Conservation (phyloP, 2,888 invertebrate species). For the Bellardia pandia region DNA sequence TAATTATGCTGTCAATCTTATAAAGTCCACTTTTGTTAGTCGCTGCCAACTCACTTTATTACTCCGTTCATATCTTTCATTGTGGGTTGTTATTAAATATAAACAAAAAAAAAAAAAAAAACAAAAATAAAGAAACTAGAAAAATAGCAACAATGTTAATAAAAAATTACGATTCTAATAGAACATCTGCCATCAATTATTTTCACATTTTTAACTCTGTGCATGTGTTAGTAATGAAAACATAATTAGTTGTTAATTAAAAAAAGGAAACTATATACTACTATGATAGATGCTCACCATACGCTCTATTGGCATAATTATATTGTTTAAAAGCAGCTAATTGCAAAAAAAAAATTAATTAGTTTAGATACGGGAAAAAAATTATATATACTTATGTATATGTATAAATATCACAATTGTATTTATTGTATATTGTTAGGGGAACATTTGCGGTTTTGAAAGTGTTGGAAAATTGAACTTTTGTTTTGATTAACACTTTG, state of each 20-base stretch:
- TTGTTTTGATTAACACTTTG: no score
- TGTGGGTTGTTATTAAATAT: slow-evolving; percentile 8
- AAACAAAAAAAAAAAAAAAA: background rate
- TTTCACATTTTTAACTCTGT: slow-evolving; percentile 43
- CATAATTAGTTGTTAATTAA: slow-evolving; percentile 62
- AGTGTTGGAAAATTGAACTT: no score
- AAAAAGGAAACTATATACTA: background rate
- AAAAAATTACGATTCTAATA: background rate
- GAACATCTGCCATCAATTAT: slow-evolving; percentile 63
- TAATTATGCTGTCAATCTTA: no score
- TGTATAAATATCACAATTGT: no score
- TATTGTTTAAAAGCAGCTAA: background rate
- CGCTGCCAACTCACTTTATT: background rate
- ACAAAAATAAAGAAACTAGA: background rate
- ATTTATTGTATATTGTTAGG: no score
- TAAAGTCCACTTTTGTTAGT: background rate
- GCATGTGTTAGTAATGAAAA: slow-evolving; percentile 57
- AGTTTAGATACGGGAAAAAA: slow-evolving; percentile 2
- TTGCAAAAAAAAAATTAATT: background rate
- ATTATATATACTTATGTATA: no score
- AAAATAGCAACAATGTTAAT: slow-evolving; percentile 14
- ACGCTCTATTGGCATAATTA: slow-evolving; percentile 10
- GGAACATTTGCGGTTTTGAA: no score
- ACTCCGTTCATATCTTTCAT: background rate
- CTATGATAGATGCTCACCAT: background rate